Evolutionary conservation across 2,797 vertebrate genomes (phyloP), one percentile per base, ranked within the genome.

Genomic region (Eremophila alpestris): DNA sequence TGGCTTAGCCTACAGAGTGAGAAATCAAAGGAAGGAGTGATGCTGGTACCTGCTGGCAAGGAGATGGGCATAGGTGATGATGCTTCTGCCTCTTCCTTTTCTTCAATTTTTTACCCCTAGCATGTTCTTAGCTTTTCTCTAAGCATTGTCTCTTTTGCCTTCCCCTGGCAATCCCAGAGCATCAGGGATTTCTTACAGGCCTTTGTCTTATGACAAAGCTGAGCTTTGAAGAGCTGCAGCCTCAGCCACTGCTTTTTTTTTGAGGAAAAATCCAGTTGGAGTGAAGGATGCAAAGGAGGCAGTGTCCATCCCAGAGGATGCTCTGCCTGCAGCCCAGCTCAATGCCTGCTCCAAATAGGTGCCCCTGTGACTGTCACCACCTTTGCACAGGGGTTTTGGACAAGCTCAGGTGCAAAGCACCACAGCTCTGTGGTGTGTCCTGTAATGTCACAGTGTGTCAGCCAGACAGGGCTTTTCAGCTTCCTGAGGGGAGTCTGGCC

Each of bases 401-500:
- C 59, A 10, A 60, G 45, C 13, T 55, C 7, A 77, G 40, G 43
- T 40, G 62, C 26, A 43, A 56, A 75, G 73, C 83, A 22, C 27
- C 43, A 2, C 17, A 2, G 1, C 36, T 74, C 13, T 34, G 0
- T 29, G 40, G 32, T 0, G 0, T 27, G 59, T 76, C 36, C 63
- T 36, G 0, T 30, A 69, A 26, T 9, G 32, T 34, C 69, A 20
- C 1, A 1, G 1, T 27, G 82, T n/a, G 32, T 18, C 73, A 48
- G 15, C 54, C 38, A 9, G 10, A 34, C 0, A 0, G 17, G 51
- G 67, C 41, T 75, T 69, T 23, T 36, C 18, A n/a, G 36, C 60
- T 46, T 88, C 27, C 58, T 26, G 17, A 86, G 46, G 38, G 27
- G 19, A 43, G 7, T 3, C 43, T 45, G 75, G 34, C 51, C 75